Evolutionary conservation across 2,797 vertebrate genomes (phyloP).

Genomic region (Esox lucius): DNA sequence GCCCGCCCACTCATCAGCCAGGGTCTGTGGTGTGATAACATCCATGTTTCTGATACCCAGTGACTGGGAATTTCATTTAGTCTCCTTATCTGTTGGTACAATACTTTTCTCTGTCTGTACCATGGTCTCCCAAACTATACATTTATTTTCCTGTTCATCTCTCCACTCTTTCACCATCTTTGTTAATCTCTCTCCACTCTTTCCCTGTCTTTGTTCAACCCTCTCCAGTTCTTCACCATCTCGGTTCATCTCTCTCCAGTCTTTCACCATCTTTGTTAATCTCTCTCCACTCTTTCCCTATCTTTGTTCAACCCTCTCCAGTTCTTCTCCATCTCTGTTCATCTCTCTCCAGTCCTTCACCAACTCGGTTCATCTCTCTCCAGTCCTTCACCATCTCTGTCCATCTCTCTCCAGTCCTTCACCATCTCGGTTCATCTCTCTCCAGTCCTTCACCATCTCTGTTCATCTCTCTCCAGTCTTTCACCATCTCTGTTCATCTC

Average conservation of each 20-base stretch:
- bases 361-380: not conserved
- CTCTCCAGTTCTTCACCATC: not conserved
- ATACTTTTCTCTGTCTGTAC: no score
- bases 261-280: not conserved
- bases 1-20: not conserved
- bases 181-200: not conserved
- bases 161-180: not conserved
- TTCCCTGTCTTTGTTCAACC: not conserved
- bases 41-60: not conserved
- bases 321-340: not conserved
- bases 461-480: not conserved
- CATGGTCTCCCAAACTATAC: no score
- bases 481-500: not conserved
- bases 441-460: not conserved
- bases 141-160: not conserved
- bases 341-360: conserved; percentile 51
- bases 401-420: not conserved
- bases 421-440: not conserved
- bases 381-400: conserved; percentile 15
- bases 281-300: not conserved
- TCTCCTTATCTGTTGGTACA: no score
- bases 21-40: not conserved
- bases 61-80: not conserved
- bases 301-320: not conserved
- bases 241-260: not conserved